Conservation (phyloP, 2,113 vertebrate genomes). For the Petrocephalus microphthalmus region DNA sequence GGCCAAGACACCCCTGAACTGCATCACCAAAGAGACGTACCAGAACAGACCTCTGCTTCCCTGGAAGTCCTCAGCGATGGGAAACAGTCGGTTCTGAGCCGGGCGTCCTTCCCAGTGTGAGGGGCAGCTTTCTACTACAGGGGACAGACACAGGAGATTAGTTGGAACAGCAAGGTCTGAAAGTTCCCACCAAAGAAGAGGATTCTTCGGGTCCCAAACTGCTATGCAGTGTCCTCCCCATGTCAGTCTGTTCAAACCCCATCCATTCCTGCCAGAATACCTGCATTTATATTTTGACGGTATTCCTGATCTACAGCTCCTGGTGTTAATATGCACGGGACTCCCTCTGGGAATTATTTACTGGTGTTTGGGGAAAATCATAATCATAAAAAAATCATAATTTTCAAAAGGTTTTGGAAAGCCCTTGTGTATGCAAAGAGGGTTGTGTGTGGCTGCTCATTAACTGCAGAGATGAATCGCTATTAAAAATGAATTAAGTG, state of each 20-base stretch:
- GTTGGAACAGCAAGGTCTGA: background rate
- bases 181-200: background rate
- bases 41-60: background rate
- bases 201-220: background rate
- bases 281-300: background rate
- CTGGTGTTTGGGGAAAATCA: background rate
- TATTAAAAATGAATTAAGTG: background rate
- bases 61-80: background rate
- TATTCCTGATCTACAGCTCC: background rate
- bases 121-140: background rate
- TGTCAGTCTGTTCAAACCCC: background rate
- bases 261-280: background rate
- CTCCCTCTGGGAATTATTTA: background rate
- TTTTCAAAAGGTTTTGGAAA: background rate
- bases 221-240: background rate
- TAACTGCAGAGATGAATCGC: background rate
- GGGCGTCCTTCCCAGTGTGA: background rate
- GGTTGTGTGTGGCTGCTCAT: slow-evolving; percentile 20
- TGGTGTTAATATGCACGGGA: background rate
- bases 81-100: background rate
- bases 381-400: background rate
- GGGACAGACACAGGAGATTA: background rate
- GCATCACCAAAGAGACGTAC: slow-evolving; percentile 57
- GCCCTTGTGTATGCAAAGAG: background rate
- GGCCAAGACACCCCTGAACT: slow-evolving; percentile 41